Conservation (phyloP, 2,797 vertebrate genomes). For the Melanotaenia boesemani region DNA sequence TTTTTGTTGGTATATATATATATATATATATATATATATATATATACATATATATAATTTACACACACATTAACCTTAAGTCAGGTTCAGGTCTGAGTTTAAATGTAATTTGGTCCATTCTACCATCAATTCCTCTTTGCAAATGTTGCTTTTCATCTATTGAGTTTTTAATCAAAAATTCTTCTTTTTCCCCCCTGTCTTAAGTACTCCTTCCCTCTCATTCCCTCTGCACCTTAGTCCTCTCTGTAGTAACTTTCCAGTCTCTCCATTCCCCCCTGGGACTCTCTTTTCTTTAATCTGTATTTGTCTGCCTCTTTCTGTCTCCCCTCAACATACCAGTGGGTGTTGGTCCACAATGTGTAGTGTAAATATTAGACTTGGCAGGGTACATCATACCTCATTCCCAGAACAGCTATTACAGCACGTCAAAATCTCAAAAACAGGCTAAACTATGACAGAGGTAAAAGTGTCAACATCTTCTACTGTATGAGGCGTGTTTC, state of each 20-base stretch:
- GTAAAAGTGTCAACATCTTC: neutral
- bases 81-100: too few species aligned
- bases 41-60: too few species aligned
- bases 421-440: conserved; percentile 29
- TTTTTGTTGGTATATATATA: too few species aligned
- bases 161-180: too few species aligned
- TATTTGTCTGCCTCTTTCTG: neutral
- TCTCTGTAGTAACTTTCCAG: neutral
- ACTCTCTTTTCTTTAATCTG: neutral
- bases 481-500: neutral
- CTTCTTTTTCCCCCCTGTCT: too few species aligned
- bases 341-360: conserved; percentile 48
- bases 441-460: too few species aligned
- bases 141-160: too few species aligned
- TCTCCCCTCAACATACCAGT: conserved; percentile 45
- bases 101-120: too few species aligned
- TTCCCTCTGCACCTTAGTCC: neutral
- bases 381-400: conserved; percentile 32
- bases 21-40: too few species aligned
- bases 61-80: too few species aligned
- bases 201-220: neutral
- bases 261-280: neutral
- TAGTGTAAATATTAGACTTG: conserved; percentile 78
- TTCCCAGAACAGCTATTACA: conserved; percentile 56
- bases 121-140: too few species aligned